Conservation (phyloP, 2,888 invertebrate species). For the Drosophila pegasa region DNA sequence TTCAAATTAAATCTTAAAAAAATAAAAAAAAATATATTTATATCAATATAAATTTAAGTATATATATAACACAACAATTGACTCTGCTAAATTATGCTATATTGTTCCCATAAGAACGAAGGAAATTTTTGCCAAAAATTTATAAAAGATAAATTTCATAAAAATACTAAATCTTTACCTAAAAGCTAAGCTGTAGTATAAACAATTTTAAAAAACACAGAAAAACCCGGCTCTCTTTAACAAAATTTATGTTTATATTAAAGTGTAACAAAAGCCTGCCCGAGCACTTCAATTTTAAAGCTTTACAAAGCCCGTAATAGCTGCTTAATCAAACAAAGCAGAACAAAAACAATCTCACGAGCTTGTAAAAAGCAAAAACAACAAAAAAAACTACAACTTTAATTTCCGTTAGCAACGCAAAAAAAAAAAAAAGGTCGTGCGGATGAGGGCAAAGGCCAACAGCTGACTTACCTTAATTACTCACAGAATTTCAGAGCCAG, state of each 20-base stretch:
- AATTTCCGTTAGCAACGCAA: slow-evolving; percentile 69
- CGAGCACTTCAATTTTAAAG: not conserved
- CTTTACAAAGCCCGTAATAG: not conserved
- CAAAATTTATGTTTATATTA: not conserved
- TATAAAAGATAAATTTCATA: not conserved
- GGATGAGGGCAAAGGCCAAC: slow-evolving; percentile 36
- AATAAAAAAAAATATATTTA: too few species aligned
- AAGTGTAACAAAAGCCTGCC: not conserved
- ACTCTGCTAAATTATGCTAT: too few species aligned
- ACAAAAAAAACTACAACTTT: slow-evolving; percentile 58
- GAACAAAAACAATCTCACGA: slow-evolving; percentile 35
- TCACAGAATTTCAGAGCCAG: slow-evolving; percentile 54
- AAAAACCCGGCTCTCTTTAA: not conserved
- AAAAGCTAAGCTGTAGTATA: not conserved
- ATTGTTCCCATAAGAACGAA: too few species aligned
- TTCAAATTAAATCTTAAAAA: too few species aligned
- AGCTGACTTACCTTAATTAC: slow-evolving; percentile 80
- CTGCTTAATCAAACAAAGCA: slow-evolving; percentile 11
- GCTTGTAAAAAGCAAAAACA: slow-evolving; percentile 13
- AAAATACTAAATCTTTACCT: not conserved
- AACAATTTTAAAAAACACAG: too few species aligned
- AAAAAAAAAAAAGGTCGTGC: slow-evolving; percentile 7
- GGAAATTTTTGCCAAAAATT: too few species aligned
- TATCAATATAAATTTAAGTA: too few species aligned
- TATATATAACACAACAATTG: too few species aligned